These are phyloP conservation scores for Clarias macrocephalus DNA, from an alignment of 2,113 vertebrate species.

Conservation along the genomic window DNA sequence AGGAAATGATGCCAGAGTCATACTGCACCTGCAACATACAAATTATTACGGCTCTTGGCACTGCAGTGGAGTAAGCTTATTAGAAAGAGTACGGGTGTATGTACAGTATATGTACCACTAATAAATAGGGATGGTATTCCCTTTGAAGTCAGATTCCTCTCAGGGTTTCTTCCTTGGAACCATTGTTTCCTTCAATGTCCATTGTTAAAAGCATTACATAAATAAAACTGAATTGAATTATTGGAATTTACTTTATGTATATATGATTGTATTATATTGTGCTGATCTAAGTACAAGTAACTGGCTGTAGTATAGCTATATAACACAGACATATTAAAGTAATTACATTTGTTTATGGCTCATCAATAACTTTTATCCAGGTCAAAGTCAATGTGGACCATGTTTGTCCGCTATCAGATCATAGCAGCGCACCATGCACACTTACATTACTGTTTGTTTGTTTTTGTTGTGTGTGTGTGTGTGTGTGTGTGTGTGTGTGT, in stretches of 20 bases:
- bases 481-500: no score
- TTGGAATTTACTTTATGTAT: not conserved
- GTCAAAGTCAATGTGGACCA: not conserved
- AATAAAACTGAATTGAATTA: not conserved
- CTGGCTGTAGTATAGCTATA: not conserved
- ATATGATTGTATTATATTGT: constrained; percentile 21
- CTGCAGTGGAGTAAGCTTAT: not conserved
- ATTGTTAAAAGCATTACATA: not conserved
- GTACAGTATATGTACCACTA: not conserved
- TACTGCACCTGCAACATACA: constrained; percentile 26
- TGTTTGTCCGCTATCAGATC: not conserved
- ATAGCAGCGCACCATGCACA: not conserved
- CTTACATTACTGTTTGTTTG: not conserved
- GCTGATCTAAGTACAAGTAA: not conserved
- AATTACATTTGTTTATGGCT: not conserved
- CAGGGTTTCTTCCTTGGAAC: not conserved
- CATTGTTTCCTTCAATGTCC: not conserved
- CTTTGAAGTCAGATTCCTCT: not conserved
- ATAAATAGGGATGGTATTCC: not conserved
- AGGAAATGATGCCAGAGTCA: constrained; percentile 4
- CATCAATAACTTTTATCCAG: not conserved
- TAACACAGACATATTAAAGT: not conserved
- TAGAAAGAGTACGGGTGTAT: not conserved
- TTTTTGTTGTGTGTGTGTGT: no score
- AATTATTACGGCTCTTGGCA: not conserved